These are phyloP conservation scores for Lepidurus apus DNA, from an alignment of 1,140 invertebrate genomes.

Conservation along the genomic window DNA sequence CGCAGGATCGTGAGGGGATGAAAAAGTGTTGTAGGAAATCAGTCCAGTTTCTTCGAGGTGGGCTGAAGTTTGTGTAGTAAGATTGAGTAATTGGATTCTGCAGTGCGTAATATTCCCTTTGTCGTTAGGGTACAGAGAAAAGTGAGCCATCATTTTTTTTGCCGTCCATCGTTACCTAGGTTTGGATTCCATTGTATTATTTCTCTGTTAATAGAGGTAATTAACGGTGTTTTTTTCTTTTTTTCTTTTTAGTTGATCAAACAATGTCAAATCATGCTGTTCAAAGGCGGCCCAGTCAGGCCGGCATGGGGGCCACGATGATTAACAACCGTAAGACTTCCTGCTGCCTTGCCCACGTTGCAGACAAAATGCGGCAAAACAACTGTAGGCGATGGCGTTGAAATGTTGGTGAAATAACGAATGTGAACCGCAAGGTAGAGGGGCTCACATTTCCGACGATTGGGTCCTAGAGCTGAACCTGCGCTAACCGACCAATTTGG, in stretches of 20 bases:
- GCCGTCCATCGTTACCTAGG: not conserved
- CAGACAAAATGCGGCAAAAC: not conserved
- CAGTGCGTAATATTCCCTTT: no score
- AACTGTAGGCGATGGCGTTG: not conserved
- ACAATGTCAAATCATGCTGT: not conserved
- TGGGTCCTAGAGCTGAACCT: no score
- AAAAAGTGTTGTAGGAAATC: no score
- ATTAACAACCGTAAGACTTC: not conserved
- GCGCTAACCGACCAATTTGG: no score
- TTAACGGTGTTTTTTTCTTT: not conserved
- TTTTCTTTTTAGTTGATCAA: not conserved
- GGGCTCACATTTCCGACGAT: no score
- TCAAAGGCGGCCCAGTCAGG: not conserved
- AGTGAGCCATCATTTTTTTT: not conserved
- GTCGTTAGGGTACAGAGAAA: no score
- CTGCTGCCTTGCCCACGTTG: not conserved
- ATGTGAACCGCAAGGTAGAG: not conserved
- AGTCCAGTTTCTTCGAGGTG: no score
- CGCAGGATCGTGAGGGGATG: no score
- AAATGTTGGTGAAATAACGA: not conserved
- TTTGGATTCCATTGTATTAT: slow-evolving; percentile 11
- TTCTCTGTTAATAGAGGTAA: not conserved
- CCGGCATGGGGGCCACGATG: not conserved
- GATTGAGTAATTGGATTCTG: no score
- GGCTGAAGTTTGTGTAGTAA: no score